phyloP scores from a whole-genome alignment of 2,888 invertebrate genomes.

The Aphodius granarius region DNA sequence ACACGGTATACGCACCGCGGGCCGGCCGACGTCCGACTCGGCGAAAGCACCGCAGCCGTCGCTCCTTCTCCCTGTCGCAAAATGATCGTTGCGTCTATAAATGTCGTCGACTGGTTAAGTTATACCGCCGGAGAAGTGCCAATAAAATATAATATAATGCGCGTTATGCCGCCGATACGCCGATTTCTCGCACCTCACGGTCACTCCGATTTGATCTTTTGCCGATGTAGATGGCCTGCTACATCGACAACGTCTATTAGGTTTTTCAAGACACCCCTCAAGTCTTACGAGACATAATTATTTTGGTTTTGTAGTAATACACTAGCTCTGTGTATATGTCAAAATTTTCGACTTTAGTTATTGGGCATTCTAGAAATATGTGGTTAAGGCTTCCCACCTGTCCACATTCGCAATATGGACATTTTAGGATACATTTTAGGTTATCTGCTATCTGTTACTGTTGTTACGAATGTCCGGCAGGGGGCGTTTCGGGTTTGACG shows the following conservation, averaged over 20 bases:
- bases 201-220: background rate
- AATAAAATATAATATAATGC: slow-evolving; percentile 36
- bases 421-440: too few species aligned
- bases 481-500: too few species aligned
- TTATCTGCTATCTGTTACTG: too few species aligned
- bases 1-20: slow-evolving; percentile 23
- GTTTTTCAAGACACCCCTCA: background rate
- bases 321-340: too few species aligned
- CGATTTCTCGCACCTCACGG: slow-evolving; percentile 27
- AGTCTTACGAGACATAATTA: background rate
- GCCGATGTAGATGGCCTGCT: background rate
- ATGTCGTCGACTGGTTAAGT: slow-evolving; percentile 41
- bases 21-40: background rate
- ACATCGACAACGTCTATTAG: background rate
- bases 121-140: slow-evolving; percentile 38
- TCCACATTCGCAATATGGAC: too few species aligned
- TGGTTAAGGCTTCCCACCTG: too few species aligned
- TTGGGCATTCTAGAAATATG: too few species aligned
- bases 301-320: too few species aligned
- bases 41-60: slow-evolving; percentile 26
- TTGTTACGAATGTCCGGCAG: too few species aligned
- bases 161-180: slow-evolving; percentile 34
- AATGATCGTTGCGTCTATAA: slow-evolving; percentile 39
- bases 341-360: too few species aligned
- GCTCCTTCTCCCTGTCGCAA: slow-evolving; percentile 34